Percentiles rank a stretch among this genome's conserved stretches.
Conservation (phyloP, 2,888 invertebrate species). For the Eulithis testata region DNA sequence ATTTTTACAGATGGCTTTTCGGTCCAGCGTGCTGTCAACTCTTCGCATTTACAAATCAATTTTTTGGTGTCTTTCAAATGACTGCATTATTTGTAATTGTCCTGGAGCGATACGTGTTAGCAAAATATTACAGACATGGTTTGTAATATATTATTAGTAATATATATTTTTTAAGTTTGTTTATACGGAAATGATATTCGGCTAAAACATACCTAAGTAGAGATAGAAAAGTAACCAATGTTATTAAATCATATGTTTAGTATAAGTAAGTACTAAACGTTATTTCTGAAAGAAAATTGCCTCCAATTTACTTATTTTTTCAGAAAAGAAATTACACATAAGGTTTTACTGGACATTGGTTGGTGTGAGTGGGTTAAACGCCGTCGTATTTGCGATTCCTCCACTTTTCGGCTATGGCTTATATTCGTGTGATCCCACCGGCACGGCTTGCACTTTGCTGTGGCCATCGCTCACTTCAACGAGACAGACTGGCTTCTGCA, state of each 20-base stretch:
- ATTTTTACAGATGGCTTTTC: slow-evolving; percentile 81
- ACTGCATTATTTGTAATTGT: slow-evolving; percentile 75
- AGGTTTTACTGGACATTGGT: slow-evolving; percentile 74
- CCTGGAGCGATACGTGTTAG: slow-evolving; percentile 80
- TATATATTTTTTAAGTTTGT: too few relatives aligned
- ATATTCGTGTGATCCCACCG: slow-evolving; percentile 80
- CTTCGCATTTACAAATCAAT: slow-evolving; percentile 82
- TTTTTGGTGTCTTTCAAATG: slow-evolving; percentile 83
- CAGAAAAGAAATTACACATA: slow-evolving; percentile 73
- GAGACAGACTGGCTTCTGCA: slow-evolving; percentile 72
- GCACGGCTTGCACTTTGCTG: slow-evolving; percentile 74
- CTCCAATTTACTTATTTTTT: slow-evolving; percentile 39
- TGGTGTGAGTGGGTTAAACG: slow-evolving; percentile 71
- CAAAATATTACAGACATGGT: slow-evolving; percentile 77
- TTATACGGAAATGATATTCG: too few relatives aligned
- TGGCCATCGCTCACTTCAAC: slow-evolving; percentile 73
- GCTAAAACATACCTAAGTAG: slow-evolving; percentile 1
- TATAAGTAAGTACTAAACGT: too few relatives aligned
- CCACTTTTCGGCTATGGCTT: slow-evolving; percentile 79
- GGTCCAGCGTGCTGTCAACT: slow-evolving; percentile 81
- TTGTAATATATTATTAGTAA: slow-evolving; percentile 37
- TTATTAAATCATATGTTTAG: too few relatives aligned
- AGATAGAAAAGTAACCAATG: neutral
- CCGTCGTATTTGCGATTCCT: slow-evolving; percentile 73
- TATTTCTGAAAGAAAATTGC: too few relatives aligned